These are phyloP conservation scores for Pangasius djambal DNA, from an alignment of 2,797 vertebrate species.

Conservation along the genomic window DNA sequence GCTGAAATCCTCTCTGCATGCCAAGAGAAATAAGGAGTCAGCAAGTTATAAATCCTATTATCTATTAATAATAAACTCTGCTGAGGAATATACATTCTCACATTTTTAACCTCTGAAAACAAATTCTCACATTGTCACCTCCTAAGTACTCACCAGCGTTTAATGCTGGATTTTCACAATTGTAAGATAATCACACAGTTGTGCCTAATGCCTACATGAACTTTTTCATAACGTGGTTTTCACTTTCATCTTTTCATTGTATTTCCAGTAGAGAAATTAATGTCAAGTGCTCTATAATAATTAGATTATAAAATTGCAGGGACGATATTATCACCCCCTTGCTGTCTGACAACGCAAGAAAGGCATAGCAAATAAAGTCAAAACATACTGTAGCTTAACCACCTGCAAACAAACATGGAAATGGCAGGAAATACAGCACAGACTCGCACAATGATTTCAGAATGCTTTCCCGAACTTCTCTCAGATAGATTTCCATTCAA, in stretches of 20 bases:
- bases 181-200: background rate
- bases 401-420: conserved; percentile 34
- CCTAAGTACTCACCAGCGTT: background rate
- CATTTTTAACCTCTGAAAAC: conserved; percentile 12
- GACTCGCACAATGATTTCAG: conserved; percentile 25
- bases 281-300: background rate
- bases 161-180: background rate
- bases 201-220: background rate
- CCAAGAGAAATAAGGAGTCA: background rate
- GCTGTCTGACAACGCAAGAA: conserved; percentile 23
- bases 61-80: conserved; percentile 17
- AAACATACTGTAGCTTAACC: conserved; percentile 16
- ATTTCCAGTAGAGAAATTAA: background rate
- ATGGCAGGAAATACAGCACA: conserved; percentile 18
- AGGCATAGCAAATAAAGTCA: background rate
- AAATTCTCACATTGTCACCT: conserved; percentile 7
- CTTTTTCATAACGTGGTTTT: background rate
- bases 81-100: conserved; percentile 13
- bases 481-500: conserved; percentile 50
- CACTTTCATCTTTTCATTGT: background rate
- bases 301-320: background rate
- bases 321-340: background rate
- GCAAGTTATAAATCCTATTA: background rate
- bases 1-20: background rate
- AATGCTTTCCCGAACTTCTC: conserved; percentile 47